These are phyloP conservation scores for Scaptomyza graminum DNA, from an alignment of 1,140 invertebrate genomes.

Conservation along the genomic window DNA sequence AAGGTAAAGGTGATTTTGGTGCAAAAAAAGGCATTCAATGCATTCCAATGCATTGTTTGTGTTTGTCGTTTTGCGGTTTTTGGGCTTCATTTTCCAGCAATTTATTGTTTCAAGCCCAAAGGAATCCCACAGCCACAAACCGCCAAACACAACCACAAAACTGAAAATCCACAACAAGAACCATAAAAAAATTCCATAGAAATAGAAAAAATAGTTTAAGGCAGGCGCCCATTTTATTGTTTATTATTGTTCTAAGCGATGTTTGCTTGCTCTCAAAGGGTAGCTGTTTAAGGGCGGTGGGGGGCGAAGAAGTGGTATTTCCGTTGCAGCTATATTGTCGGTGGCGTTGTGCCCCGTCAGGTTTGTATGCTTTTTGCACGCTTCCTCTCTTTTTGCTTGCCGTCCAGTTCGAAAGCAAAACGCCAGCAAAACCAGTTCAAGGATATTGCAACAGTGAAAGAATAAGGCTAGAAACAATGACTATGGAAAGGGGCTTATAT, in stretches of 20 bases:
- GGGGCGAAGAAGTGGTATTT: constrained; percentile 39
- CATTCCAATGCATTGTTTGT: constrained; percentile 58
- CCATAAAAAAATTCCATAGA: too few relatives aligned
- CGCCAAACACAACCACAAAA: constrained; percentile 14
- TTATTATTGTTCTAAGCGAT: constrained; percentile 80
- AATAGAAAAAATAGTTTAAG: constrained; percentile 9
- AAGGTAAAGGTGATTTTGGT: not conserved
- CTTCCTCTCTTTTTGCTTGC: constrained; percentile 9
- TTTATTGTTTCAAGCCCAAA: constrained; percentile 64
- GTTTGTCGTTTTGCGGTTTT: constrained; percentile 62
- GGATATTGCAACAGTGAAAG: constrained; percentile 52
- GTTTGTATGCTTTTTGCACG: constrained; percentile 71
- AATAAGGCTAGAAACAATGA: constrained; percentile 34
- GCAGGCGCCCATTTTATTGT: constrained; percentile 57
- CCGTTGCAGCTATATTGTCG: constrained; percentile 47
- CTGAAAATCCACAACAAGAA: constrained; percentile 11
- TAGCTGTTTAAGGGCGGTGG: too few relatives aligned
- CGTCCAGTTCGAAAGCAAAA: constrained; percentile 19
- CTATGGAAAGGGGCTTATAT: not conserved
- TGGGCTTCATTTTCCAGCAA: constrained; percentile 75
- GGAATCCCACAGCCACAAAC: not conserved
- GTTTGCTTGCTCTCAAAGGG: constrained; percentile 45
- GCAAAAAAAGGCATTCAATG: too few relatives aligned
- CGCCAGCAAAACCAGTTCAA: constrained; percentile 66
- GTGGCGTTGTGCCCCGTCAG: constrained; percentile 64